Base-by-base conservation (phyloP, 2,888 invertebrate genomes). In the Apodemia mormo region DNA sequence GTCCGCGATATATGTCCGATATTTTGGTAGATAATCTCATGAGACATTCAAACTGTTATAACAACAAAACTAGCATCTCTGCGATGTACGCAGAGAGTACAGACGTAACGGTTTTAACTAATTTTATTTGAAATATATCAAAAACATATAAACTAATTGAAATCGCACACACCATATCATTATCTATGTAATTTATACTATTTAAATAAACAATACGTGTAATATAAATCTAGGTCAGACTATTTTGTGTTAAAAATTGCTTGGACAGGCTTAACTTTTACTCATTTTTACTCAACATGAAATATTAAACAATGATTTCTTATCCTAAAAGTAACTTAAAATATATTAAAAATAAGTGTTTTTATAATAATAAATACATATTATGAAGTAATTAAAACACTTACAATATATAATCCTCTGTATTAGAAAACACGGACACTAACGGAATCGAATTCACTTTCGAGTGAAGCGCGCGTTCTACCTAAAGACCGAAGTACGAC, bases 401-500 rank as follows among this genome's bases (percentile, higher is more conserved):
- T 80, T 73, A 82, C 81, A 74, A 71, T 69, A 72, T 75, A 72
- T 56, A 77, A 78, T 78, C 80, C 79, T 78, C 76, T 77, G 75
- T 68, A 73, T 68, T 71, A 68, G 69, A 68, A 64, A 70, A 72
- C 78, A 78, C 71, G 76, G 75, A 76, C 76, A 72, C 79, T 76
- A 73, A 74, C 77, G 77, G 75, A 77, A 78, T 75, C 74, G 72
- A 74, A 75, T 67, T 67, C 68, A 72, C 75, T 70, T 65, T 72
- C 71, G 66, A 66, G 68, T 67, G 72, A 74, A 79, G 80, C 91
- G 90, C 86, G 84, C 75, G 80, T 72, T 65, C 81, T 75, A 85
- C 79, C 78, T 82, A 85, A 82, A 86, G 86, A 82, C 86, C 83
- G 79, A 82, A 80, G 80, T 80, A 81, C 85, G 81, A 92, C 91